A percentile compares a stretch with the other conserved stretches of the same genome.
phyloP scores from a whole-genome alignment of 2,888 invertebrate species.

The Frankliniella fusca region DNA sequence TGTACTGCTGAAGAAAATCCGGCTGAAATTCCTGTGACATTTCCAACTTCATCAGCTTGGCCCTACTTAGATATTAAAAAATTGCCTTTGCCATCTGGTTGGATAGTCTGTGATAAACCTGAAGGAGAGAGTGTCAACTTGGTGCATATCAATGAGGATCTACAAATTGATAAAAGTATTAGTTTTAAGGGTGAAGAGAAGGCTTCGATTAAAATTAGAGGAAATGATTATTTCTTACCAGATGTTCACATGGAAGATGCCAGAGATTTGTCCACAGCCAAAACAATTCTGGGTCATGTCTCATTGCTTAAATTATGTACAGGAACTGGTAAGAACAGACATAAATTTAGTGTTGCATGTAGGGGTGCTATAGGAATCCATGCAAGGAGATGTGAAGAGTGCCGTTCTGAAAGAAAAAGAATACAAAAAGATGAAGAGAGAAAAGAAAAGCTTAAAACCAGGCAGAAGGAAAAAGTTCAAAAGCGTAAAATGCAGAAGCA shows the following conservation, averaged over 20 bases:
- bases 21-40: neutral
- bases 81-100: too few relatives aligned
- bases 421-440: neutral
- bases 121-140: too few relatives aligned
- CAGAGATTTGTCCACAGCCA: neutral
- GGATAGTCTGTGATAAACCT: too few relatives aligned
- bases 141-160: neutral
- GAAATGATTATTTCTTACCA: neutral
- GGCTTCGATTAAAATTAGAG: neutral
- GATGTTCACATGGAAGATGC: neutral
- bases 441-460: neutral
- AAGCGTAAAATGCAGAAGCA: neutral
- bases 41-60: neutral
- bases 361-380: neutral
- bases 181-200: neutral
- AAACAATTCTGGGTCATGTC: neutral
- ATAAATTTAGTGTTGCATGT: neutral
- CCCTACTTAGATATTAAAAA: neutral
- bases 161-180: neutral
- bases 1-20: neutral
- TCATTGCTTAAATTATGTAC: neutral
- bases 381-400: neutral
- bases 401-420: neutral
- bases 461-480: neutral
- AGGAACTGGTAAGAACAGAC: neutral